phyloP scores from a whole-genome alignment of 1,140 invertebrate species.

The Agrypnia vestita region DNA sequence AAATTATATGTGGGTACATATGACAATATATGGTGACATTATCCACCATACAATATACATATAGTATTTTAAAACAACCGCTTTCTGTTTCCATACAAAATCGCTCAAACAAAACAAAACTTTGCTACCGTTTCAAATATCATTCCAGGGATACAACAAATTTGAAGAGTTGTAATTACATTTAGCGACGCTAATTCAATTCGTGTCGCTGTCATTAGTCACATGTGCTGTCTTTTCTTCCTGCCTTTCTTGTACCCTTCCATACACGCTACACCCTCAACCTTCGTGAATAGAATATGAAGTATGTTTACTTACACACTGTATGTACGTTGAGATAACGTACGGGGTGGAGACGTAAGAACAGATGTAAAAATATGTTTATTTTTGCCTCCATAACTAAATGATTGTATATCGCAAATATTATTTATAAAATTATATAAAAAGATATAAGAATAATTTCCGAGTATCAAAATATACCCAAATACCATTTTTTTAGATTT shows the following conservation, averaged over 20 bases:
- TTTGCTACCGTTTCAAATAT: too few relatives aligned
- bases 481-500: too few relatives aligned
- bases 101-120: too few relatives aligned
- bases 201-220: conserved; percentile 31
- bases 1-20: too few relatives aligned
- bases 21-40: too few relatives aligned
- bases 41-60: too few relatives aligned
- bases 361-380: background rate
- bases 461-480: too few relatives aligned
- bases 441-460: too few relatives aligned
- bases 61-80: too few relatives aligned
- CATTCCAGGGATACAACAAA: conserved; percentile 13
- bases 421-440: too few relatives aligned
- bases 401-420: too few relatives aligned
- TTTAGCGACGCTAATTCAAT: conserved; percentile 26
- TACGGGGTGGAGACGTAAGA: background rate
- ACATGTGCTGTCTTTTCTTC: conserved; percentile 33
- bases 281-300: conserved; percentile 28
- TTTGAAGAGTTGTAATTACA: conserved; percentile 37
- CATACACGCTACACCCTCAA: background rate
- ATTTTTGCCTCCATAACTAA: background rate
- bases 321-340: background rate
- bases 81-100: too few relatives aligned
- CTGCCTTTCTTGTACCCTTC: conserved; percentile 11
- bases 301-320: background rate